Base-by-base conservation (phyloP, 2,888 invertebrate genomes). In the Meliscaeva auricollis region DNA sequence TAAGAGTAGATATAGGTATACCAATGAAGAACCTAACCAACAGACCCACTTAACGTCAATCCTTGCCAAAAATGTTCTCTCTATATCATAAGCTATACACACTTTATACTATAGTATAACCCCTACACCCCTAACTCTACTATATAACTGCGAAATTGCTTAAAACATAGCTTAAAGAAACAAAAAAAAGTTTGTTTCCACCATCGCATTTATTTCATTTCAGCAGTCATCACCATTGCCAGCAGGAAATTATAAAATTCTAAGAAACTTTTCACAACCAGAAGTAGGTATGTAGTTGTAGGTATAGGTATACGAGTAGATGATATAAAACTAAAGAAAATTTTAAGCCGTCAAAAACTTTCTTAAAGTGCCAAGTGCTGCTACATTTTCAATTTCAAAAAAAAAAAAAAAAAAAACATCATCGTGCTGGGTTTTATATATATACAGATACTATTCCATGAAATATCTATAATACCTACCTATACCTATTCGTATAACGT, bases 241-340 rank as follows among this genome's bases (percentile, higher is more conserved):
- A 66, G 64, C 62, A 83, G 75, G 60, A 80, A 72, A 84, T 80
- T 84, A 72, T 80, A 80, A 80, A 75, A 80, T 84, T 73, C 62
- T 20, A 30, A n/a, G 35, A 30, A 76, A 82, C 64, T 76, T 78
- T 73, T 74, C 66, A 79, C 52, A 74, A 79, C 44, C 74, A 75
- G 58, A 78, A 79, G 73, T 64, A 35, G 1, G 13, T 1, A n/a
- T 3, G 32, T 8, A 13, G n/a, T n/a, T n/a, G n/a, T n/a, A n/a
- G n/a, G n/a, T n/a, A n/a, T n/a, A n/a, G n/a, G n/a, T n/a, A n/a
- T n/a, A n/a, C n/a, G n/a, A n/a, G n/a, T n/a, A n/a, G n/a, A n/a
- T n/a, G 9, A 13, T n/a, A 58, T 20, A 78, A 75, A 72, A 79
- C 75, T 80, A 76, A 60, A 48, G 60, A 80, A 66, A 79, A 68